Evolutionary conservation across 2,888 invertebrate genomes (phyloP), one percentile per base, ranked within the genome.

Genomic region (Nomada ferruginata): DNA sequence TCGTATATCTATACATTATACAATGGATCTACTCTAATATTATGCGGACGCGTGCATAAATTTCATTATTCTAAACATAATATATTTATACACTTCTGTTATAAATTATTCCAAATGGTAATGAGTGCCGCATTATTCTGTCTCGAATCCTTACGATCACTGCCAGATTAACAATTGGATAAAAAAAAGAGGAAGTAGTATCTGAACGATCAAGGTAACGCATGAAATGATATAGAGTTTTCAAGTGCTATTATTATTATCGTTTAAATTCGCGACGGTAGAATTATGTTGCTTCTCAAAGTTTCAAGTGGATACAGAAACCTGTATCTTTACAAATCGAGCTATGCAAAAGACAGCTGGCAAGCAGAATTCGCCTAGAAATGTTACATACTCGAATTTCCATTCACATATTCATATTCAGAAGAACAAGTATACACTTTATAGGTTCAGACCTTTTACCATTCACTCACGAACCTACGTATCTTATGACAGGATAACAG

Each of bases 41-140:
- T 72, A 71, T 81, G 64, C 65, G 55, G 53, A 47, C 52, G 7
- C 61, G 71, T 63, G 63, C 61, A 55, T 70, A 74, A 65, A 74
- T 72, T 76, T 61, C 57, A 81, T 70, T 81, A 72, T 85, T 83
- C 44, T 11, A 71, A 57, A 57, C 2, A 26, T 26, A 2, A 26
- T 26, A 26, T 26, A 26, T 26, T 26, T 26, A 26, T 2, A 2
- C 26, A 26, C 70, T 69, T 65, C 47, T 60, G 61, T 83, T 57
- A 65, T 73, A 71, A 84, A 81, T 70, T 81, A 72, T 85, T 83
- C 50, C 15, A 71, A 57, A 57, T 69, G 65, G 80, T 86, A 83
- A 52, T 50, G 47, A 55, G 36, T 63, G 44, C n/a, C 29, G 68
- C 11, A 76, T 69, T 44, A 50, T 73, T 72, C 36, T 72, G 66